Evolutionary conservation across 1,140 invertebrate genomes (phyloP).

Genomic region (Drosophila ironensis): DNA sequence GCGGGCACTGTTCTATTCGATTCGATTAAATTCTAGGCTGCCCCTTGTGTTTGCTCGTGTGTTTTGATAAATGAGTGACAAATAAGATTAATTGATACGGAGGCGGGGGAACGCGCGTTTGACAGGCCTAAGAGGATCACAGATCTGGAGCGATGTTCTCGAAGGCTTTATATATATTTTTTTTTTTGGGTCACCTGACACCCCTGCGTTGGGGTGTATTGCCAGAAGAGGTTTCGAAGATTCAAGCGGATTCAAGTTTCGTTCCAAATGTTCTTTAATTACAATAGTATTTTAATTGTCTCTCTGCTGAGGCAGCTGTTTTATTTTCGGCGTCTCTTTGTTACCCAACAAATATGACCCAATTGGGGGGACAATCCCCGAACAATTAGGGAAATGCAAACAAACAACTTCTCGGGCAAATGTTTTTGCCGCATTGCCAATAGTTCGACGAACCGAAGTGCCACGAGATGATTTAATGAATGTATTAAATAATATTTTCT

Average conservation of each 20-base stretch:
- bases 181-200: constrained; percentile 31
- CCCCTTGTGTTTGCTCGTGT: constrained; percentile 40
- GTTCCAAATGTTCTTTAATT: not conserved
- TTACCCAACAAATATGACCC: constrained; percentile 18
- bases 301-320: not conserved
- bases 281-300: not conserved
- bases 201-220: not conserved
- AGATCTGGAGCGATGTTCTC: constrained; percentile 53
- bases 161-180: not conserved
- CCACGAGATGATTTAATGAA: constrained; percentile 42
- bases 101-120: constrained; percentile 25
- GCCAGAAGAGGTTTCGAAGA: not conserved
- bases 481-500: constrained; percentile 70
- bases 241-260: no score
- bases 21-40: not conserved
- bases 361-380: constrained; percentile 18
- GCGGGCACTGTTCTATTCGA: constrained; percentile 22
- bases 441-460: constrained; percentile 14
- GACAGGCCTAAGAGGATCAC: constrained; percentile 71
- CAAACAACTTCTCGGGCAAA: constrained; percentile 25
- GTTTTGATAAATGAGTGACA: constrained; percentile 72
- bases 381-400: constrained; percentile 43
- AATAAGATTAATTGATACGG: constrained; percentile 78
- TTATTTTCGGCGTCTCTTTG: not conserved
- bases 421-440: constrained; percentile 14